Percentiles rank a stretch among this genome's conserved stretches.
These are phyloP conservation scores for Sialia sialis DNA, from an alignment of 2,113 vertebrate species.

Conservation along the genomic window DNA sequence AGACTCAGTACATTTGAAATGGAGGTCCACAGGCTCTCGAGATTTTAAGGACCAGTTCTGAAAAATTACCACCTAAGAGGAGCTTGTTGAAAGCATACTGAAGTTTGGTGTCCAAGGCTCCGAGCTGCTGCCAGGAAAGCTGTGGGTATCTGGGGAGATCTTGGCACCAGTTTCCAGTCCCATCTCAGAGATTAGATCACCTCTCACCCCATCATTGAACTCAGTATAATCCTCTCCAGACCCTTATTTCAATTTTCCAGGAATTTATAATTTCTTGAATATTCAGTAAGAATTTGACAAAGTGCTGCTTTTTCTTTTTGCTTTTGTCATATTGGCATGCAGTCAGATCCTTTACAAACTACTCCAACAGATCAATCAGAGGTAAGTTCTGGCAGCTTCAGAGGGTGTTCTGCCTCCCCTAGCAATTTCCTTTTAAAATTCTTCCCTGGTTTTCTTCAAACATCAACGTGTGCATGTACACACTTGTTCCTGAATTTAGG, in stretches of 20 bases:
- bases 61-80: background rate
- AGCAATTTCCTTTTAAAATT: background rate
- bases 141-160: background rate
- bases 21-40: background rate
- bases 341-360: background rate
- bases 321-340: background rate
- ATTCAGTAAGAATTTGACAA: background rate
- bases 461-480: background rate
- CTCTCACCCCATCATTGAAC: background rate
- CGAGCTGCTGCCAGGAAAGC: background rate
- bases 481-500: background rate
- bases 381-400: background rate
- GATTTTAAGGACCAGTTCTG: background rate
- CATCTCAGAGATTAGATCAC: background rate
- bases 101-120: background rate
- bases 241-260: background rate
- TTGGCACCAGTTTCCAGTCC: background rate
- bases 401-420: background rate
- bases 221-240: background rate
- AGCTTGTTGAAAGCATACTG: background rate
- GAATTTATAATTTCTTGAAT: background rate
- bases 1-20: background rate
- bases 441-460: background rate
- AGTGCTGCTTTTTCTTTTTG: background rate
- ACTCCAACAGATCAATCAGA: background rate